Evolutionary conservation across 1,140 invertebrate genomes (phyloP), one percentile per base, ranked within the genome.

Genomic region (Lepidostoma basale): DNA sequence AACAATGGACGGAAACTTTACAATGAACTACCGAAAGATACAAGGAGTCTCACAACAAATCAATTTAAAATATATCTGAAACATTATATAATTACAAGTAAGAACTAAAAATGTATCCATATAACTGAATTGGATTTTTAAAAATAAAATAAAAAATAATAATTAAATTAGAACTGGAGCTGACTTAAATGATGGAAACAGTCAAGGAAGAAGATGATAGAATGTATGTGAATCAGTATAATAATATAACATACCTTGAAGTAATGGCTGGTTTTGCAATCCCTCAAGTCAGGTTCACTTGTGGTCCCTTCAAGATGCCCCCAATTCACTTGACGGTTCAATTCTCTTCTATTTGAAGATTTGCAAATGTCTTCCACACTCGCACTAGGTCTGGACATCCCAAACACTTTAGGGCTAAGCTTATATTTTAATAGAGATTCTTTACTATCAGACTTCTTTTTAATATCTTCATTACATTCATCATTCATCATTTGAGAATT

Each of bases 371-470:
- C 83, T 70, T 88, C 87, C 62, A 86, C 81, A 74, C 87, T 88
- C 45, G 85, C 83, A 40, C 81, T 77, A 0, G 75, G 81, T 71
- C 79, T 84, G 5, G 68, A 74, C 3, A 79, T 66, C 22, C 78
- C 77, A 66, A 85, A 88, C 5, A 87, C 85, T 77, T 88, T 88
- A 0, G 87, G 86, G 74, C 85, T 87, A 20, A 87, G 75, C 75
- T 86, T 86, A 60, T 82, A 75, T 54, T 74, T 72, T 67, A 76
- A 71, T 10, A 77, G 62, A 25, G 72, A 65, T 45, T 65, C 52
- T 54, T 67, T 67, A 49, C 59, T 52, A 30, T 52, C 18, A 80
- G 79, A 70, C 10, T 60, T 49, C 36, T 67, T 69, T 23, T 42
- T 39, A 3, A 59, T 14, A 12, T 59, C 56, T 14, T 59, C 56